These are phyloP conservation scores for Tortrix viridana DNA, from an alignment of 2,888 invertebrate species.

Conservation along the genomic window DNA sequence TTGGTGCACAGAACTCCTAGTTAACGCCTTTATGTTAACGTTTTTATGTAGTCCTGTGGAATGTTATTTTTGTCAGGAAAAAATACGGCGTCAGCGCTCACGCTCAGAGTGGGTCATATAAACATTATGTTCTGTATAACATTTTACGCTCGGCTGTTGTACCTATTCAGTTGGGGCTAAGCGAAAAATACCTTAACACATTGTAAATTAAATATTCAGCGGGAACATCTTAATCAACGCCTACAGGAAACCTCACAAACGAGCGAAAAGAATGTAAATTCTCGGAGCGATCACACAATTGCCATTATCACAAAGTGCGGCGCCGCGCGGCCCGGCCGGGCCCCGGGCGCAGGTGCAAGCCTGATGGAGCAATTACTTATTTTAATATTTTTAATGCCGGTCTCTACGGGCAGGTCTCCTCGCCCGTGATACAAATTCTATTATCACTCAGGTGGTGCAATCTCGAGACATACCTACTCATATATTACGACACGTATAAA, in stretches of 20 bases:
- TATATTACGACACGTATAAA: conserved; percentile 5
- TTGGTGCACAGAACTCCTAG: conserved; percentile 52
- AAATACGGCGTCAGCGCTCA: conserved; percentile 5
- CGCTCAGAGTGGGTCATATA: conserved; percentile 10
- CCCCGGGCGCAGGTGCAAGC: conserved; percentile 69
- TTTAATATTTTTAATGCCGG: conserved; percentile 76
- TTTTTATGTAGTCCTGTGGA: conserved; percentile 31
- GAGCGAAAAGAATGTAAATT: conserved; percentile 30
- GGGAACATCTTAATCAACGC: conserved; percentile 22
- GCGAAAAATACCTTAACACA: neutral
- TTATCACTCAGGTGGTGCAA: conserved; percentile 45
- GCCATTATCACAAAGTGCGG: conserved; percentile 64
- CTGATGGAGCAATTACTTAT: conserved; percentile 78
- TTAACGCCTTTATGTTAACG: conserved; percentile 37
- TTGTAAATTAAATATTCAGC: conserved; percentile 17
- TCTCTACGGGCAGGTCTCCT: conserved; percentile 58
- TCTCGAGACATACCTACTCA: conserved; percentile 5
- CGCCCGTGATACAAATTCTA: conserved; percentile 57
- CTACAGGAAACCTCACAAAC: conserved; percentile 17
- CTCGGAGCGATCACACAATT: conserved; percentile 52
- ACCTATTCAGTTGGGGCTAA: neutral
- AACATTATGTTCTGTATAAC: neutral
- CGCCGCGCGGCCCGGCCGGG: conserved; percentile 45
- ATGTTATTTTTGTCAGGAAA: conserved; percentile 19
- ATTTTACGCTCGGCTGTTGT: no score